phyloP scores from a whole-genome alignment of 2,888 invertebrate species.

The Diaphora mendica region DNA sequence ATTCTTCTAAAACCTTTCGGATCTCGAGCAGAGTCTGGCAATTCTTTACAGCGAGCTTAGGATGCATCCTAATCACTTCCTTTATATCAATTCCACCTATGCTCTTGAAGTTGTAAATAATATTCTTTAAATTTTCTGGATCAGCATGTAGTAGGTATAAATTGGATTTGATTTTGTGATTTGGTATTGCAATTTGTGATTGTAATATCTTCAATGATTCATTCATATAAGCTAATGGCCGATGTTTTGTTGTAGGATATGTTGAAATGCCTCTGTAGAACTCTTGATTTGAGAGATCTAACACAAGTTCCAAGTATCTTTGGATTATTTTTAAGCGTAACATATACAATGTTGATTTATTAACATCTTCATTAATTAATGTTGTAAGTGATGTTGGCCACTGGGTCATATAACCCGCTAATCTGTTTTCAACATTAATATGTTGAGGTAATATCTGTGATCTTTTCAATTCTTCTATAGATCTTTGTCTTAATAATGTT shows the following conservation, averaged over 20 bases:
- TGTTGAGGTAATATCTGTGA: conserved; percentile 57
- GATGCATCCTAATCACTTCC: conserved; percentile 76
- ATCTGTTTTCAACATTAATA: conserved; percentile 75
- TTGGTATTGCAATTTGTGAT: conserved; percentile 70
- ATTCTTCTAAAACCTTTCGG: conserved; percentile 70
- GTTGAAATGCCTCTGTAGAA: conserved; percentile 73
- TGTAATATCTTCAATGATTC: conserved; percentile 72
- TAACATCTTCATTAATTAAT: conserved; percentile 68
- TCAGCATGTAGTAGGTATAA: conserved; percentile 78
- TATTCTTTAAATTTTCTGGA: conserved; percentile 75
- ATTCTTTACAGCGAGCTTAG: conserved; percentile 74
- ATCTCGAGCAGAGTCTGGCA: conserved; percentile 68
- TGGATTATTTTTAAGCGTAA: conserved; percentile 78
- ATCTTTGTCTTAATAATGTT: conserved; percentile 66
- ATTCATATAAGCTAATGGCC: conserved; percentile 76
- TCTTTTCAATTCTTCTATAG: conserved; percentile 69
- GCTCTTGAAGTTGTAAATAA: conserved; percentile 66
- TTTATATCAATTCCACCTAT: conserved; percentile 80
- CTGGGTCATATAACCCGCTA: conserved; percentile 77
- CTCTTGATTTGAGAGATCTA: conserved; percentile 74
- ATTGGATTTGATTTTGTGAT: conserved; percentile 76
- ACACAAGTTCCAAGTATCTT: conserved; percentile 75
- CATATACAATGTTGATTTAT: conserved; percentile 64
- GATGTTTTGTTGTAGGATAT: conserved; percentile 80
- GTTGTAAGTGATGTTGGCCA: conserved; percentile 83